Base-by-base conservation (phyloP, 37 sponge, comb jelly and placozoan genomes). In the Halichondria panicea region DNA sequence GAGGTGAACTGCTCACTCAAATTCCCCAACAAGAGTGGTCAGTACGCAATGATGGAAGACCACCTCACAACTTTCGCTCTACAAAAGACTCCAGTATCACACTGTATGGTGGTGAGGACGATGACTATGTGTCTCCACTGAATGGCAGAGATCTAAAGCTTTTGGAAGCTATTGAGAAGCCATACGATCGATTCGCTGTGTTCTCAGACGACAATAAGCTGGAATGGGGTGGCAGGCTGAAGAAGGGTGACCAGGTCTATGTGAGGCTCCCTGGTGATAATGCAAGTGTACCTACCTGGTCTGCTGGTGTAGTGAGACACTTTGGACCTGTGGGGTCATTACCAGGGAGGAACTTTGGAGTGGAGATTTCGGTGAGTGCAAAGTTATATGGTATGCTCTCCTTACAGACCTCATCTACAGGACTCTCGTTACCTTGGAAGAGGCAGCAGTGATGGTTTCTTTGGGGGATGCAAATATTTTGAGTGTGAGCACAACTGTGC, bases 311-410 rank as follows among this genome's bases (percentile, higher is more conserved):
- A 4, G 54, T 88, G 19, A 43, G 68, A 18, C 77, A 72, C 53
- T 9, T 50, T 71, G 88, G 88, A 53, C 24, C 21, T 25, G 36
- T 82, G 30, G 35, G 27, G 54, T 45, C 38, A 11, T 22, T 35
- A 18, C 57, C 66, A 2, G 91, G 91, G 7, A 81, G 28, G 0
- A 37, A 25, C 25, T 90, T 90, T 86, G 91, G 91, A 66, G 87
- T 90, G 36, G 91, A 90, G 41, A 67, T 90, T 24, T 39, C 43
- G 63, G 91, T 90, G 33, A 68, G 76, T 56, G 12, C 44, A n/a
- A 13, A 63, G 39, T 41, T 28, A 15, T 42, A 11, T 9, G 41
- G 9, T 36, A 34, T 65, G n/a, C 39, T 22, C 41, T n/a, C 36
- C 66, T 36, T 12, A 24, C 4, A 4, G 15, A 45, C 5, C 12